phyloP scores from a whole-genome alignment of 2,797 vertebrate species.

The Syngnathus rostellatus region DNA sequence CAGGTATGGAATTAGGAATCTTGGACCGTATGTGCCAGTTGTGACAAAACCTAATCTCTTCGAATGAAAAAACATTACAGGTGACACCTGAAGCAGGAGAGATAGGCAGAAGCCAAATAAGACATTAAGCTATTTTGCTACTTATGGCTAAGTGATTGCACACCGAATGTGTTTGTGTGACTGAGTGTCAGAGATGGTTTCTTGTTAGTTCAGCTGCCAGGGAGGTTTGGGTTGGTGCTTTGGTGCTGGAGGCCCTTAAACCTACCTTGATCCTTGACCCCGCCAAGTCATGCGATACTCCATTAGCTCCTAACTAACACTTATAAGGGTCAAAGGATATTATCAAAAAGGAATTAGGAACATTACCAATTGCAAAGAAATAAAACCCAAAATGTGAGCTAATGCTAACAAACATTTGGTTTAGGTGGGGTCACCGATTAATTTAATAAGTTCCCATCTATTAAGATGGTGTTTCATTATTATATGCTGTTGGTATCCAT shows the following conservation, averaged over 20 bases:
- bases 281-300: conserved; percentile 50
- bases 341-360: conserved; percentile 40
- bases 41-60: conserved; percentile 18
- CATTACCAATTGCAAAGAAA: conserved; percentile 48
- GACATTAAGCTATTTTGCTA: conserved; percentile 50
- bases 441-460: not conserved
- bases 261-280: conserved; percentile 49
- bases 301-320: conserved; percentile 48
- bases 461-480: not conserved
- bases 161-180: conserved; percentile 27
- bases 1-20: conserved; percentile 18
- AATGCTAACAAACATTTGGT: conserved; percentile 1
- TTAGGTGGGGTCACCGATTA: not conserved
- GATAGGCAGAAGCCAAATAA: conserved; percentile 38
- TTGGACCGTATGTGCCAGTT: conserved; percentile 11
- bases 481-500: not conserved
- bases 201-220: conserved; percentile 59
- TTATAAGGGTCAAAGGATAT: conserved; percentile 54
- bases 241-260: conserved; percentile 27
- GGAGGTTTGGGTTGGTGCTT: conserved; percentile 25
- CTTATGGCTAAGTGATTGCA: conserved; percentile 50
- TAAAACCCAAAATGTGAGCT: conserved; percentile 32
- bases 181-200: conserved; percentile 33
- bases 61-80: conserved; percentile 2
- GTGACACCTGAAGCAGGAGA: conserved; percentile 27